phyloP scores from a whole-genome alignment of 2,888 invertebrate genomes.

The Idaea dimidiata region DNA sequence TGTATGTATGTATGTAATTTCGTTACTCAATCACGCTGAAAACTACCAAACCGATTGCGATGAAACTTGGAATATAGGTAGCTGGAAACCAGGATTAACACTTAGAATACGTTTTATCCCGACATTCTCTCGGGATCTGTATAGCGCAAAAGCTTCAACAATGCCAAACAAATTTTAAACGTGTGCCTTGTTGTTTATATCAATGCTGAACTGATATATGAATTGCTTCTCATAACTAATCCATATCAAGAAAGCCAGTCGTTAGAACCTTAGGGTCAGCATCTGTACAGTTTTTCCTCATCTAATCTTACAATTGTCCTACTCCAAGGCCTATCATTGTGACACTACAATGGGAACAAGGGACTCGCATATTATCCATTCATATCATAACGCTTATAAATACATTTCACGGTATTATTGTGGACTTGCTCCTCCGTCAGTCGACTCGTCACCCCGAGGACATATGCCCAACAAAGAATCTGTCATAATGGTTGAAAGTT shows the following conservation, averaged over 20 bases:
- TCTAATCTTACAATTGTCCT: constrained; percentile 69
- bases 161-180: too few species aligned
- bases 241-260: constrained; percentile 7
- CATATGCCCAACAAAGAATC: constrained; percentile 66
- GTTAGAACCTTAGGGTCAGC: constrained; percentile 42
- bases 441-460: constrained; percentile 73
- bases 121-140: too few species aligned
- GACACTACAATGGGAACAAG: constrained; percentile 53
- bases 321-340: constrained; percentile 62
- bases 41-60: too few species aligned
- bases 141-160: too few species aligned
- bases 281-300: constrained; percentile 48
- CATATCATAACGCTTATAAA: constrained; percentile 78
- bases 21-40: too few species aligned
- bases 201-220: not conserved
- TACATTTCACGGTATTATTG: constrained; percentile 72
- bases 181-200: not conserved
- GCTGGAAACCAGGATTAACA: too few species aligned
- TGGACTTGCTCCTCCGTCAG: constrained; percentile 36
- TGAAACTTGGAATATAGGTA: too few species aligned
- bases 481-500: constrained; percentile 69
- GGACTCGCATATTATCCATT: constrained; percentile 72
- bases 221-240: not conserved
- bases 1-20: too few species aligned
- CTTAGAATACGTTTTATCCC: too few species aligned